Percentiles rank a stretch among this genome's conserved stretches.
Conservation (phyloP, 2,888 invertebrate genomes). For the Venustoraphidia nigricollis region DNA sequence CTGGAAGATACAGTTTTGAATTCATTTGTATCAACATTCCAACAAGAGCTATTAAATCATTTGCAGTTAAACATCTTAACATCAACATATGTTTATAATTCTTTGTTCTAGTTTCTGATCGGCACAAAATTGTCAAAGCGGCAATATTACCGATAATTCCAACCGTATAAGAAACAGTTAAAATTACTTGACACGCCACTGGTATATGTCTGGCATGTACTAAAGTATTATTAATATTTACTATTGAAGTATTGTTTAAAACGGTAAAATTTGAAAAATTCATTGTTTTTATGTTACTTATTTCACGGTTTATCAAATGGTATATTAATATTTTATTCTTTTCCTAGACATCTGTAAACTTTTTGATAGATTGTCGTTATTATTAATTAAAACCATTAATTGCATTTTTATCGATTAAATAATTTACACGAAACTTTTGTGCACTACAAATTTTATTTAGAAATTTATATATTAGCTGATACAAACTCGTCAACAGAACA, state of each 20-base stretch:
- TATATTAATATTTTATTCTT: too few species aligned
- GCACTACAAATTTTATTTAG: too few species aligned
- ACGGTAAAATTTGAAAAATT: too few species aligned
- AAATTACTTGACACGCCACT: conserved; percentile 22
- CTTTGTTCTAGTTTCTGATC: conserved; percentile 52
- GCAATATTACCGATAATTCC: conserved; percentile 61
- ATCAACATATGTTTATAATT: conserved; percentile 70
- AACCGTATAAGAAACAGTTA: conserved; percentile 41
- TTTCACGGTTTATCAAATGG: too few species aligned
- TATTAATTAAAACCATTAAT: too few species aligned
- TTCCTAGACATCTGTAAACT: too few species aligned
- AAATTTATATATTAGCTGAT: too few species aligned
- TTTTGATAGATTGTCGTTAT: too few species aligned
- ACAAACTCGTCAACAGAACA: too few species aligned
- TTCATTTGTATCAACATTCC: conserved; percentile 63
- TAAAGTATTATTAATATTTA: conserved; percentile 7
- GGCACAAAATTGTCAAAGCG: conserved; percentile 58
- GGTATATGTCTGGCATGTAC: conserved; percentile 5
- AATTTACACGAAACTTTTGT: too few species aligned
- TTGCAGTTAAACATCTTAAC: conserved; percentile 59
- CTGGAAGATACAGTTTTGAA: conserved; percentile 30
- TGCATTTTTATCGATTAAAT: too few species aligned
- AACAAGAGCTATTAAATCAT: conserved; percentile 62
- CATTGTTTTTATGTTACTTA: too few species aligned
- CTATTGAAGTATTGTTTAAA: conserved; percentile 5